Base-by-base conservation (phyloP, 1,140 invertebrate species). In the Drosophila busckii region DNA sequence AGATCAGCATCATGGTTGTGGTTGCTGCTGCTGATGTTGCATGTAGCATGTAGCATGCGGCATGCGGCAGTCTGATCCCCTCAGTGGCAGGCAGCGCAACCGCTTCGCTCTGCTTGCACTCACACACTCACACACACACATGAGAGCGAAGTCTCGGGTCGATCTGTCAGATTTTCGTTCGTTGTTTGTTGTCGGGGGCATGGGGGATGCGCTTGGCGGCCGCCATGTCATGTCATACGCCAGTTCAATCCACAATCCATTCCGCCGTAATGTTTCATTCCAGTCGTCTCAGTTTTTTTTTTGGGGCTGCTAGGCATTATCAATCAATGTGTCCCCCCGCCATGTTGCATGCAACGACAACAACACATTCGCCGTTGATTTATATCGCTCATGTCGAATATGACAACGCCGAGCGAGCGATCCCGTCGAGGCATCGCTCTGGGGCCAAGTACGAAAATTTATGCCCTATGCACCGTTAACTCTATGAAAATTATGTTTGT, bases 211-310 rank as follows among this genome's bases (percentile, higher is more conserved):
- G 70, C 65, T 64, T 65, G 62, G 66, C 46, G 62, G 45, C 49
- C 69, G 58, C 55, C 76, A 61, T 83, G 76, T 73, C 75, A 82
- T 69, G 65, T 66, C 46, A 49, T 70, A 50, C 61, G 67, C 23
- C 17, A 15, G 20, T 40, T 29, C 26, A 46, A 48, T 55, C 56
- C 54, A 59, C 66, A 83, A 76, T 83, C 54, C 70, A 83, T 67
- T 63, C 70, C 70, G 62, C 49, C 68, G 78, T 84, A 73, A 73
- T 78, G 80, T 84, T 84, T 75, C 69, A 80, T 73, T 80, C n/a
- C n/a, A n/a, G n/a, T 84, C 65, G 59, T 44, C 66, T 63, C 64
- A 35, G 37, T 65, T 45, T 17, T 35, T 50, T 54, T 41, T 26
- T 31, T 20, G 31, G 38, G 44, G 38, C 32, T 62, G 45, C 20